Conservation (phyloP, 2,797 vertebrate species). For the Saxicola maurus region DNA sequence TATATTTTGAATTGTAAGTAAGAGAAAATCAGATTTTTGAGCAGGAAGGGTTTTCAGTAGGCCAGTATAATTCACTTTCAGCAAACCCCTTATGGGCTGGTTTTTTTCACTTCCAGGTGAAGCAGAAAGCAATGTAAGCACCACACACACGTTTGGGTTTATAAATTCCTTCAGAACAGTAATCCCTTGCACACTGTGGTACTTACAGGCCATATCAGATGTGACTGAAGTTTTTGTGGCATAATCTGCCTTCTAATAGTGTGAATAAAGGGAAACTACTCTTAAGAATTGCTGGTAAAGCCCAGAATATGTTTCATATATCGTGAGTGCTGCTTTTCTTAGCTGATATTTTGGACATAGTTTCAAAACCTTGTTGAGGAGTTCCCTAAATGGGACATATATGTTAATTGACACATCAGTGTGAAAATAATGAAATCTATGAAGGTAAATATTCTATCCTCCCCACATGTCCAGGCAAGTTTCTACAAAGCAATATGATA, state of each 20-base stretch:
- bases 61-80: not conserved
- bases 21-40: not conserved
- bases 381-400: not conserved
- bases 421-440: not conserved
- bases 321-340: not conserved
- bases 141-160: not conserved
- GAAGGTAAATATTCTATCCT: not conserved
- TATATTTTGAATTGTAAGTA: not conserved
- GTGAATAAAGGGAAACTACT: not conserved
- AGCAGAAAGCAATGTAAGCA: not conserved
- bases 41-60: not conserved
- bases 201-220: not conserved
- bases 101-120: not conserved
- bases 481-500: not conserved
- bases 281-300: not conserved
- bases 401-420: not conserved
- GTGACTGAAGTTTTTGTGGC: not conserved
- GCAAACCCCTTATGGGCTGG: not conserved
- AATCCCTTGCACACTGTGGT: not conserved
- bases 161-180: not conserved
- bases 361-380: slow-evolving; percentile 9
- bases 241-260: not conserved
- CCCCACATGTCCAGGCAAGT: not conserved
- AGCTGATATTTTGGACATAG: not conserved
- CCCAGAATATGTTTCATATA: not conserved